These are phyloP conservation scores for Henricia sp. DNA, from an alignment of 53 echinoderm and acorn worm species.

Conservation along the genomic window DNA sequence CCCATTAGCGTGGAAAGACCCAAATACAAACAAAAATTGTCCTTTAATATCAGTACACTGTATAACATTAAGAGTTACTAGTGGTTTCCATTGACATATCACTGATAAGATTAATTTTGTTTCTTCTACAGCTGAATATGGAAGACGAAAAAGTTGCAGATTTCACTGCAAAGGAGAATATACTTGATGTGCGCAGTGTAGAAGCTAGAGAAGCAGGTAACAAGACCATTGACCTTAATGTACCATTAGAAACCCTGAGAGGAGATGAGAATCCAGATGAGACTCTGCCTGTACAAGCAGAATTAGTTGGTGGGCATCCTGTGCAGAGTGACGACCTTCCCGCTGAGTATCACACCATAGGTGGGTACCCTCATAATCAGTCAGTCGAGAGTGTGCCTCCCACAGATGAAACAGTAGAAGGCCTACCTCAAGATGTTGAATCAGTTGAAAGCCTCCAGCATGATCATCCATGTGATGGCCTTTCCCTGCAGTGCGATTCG, in stretches of 20 bases:
- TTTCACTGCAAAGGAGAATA: too few species aligned
- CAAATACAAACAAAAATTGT: too few species aligned
- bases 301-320: not conserved
- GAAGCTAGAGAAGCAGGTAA: conserved; percentile 19
- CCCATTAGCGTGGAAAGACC: too few species aligned
- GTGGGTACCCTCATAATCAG: not conserved
- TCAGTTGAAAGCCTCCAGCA: conserved; percentile 7
- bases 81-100: too few species aligned
- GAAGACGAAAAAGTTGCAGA: too few species aligned
- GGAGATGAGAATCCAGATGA: conserved; percentile 25
- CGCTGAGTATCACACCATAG: not conserved
- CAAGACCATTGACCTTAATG: conserved; percentile 28
- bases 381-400: not conserved
- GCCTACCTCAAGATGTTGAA: not conserved
- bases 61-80: too few species aligned
- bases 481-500: conserved; percentile 15
- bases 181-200: conserved; percentile 16
- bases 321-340: conserved; percentile 2
- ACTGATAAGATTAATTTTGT: too few species aligned
- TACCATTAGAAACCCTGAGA: conserved; percentile 30
- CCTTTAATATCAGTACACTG: too few species aligned
- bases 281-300: not conserved
- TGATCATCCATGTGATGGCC: not conserved
- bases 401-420: conserved; percentile 21
- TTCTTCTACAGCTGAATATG: too few species aligned